phyloP scores from a whole-genome alignment of 2,888 invertebrate genomes.

The Drosophila recens region DNA sequence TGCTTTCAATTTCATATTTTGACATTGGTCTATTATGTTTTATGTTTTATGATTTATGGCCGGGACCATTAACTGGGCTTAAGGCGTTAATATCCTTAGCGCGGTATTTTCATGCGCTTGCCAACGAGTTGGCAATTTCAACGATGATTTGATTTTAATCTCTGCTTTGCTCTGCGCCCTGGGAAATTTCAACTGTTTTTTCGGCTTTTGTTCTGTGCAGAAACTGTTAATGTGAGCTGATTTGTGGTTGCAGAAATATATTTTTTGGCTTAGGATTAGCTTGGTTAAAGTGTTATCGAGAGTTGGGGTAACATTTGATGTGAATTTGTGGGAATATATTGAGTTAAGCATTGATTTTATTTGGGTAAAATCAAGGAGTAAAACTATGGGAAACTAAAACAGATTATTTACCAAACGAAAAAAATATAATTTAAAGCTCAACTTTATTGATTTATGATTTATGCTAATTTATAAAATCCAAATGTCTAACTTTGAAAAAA shows the following conservation, averaged over 20 bases:
- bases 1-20: constrained; percentile 60
- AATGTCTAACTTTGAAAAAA: no score
- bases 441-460: no score
- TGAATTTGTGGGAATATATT: not conserved
- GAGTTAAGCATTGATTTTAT: not conserved
- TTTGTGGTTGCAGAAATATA: constrained; percentile 40
- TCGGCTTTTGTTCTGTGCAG: constrained; percentile 38
- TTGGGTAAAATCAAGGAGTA: not conserved
- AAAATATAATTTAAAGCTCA: not conserved
- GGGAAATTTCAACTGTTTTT: constrained; percentile 28
- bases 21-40: constrained; percentile 54
- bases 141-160: constrained; percentile 74
- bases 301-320: not conserved
- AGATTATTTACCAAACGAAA: not conserved
- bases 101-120: constrained; percentile 18
- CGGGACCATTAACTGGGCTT: constrained; percentile 56
- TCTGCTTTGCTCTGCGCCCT: constrained; percentile 35
- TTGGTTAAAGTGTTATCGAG: not conserved
- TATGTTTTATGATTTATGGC: constrained; percentile 68
- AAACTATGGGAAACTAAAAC: not conserved
- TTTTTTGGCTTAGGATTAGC: constrained; percentile 15
- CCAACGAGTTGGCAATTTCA: constrained; percentile 63
- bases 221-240: constrained; percentile 51
- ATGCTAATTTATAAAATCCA: not conserved
- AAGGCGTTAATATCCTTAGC: constrained; percentile 73